Conservation (phyloP, 2,888 invertebrate genomes). For the Desoria tigrina region DNA sequence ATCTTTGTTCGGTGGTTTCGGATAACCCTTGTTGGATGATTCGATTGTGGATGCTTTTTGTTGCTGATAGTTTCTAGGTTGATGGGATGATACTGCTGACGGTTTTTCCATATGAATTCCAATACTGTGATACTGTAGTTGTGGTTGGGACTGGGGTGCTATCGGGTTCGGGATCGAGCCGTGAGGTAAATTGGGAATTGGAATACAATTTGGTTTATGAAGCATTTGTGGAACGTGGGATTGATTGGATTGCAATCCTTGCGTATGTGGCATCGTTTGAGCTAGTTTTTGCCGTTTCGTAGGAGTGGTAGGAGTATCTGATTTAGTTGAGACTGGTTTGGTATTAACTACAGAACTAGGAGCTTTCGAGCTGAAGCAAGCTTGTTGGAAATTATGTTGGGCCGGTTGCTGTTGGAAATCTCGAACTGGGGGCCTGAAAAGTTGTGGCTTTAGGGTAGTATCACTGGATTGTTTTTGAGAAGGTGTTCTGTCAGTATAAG, state of each 20-base stretch:
- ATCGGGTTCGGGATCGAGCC: too few species aligned
- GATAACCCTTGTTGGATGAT: not conserved
- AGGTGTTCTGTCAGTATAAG: not conserved
- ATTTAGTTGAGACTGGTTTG: too few species aligned
- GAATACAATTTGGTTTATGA: too few species aligned
- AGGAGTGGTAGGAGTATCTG: too few species aligned
- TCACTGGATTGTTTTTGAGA: not conserved
- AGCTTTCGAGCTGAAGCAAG: conserved; percentile 1
- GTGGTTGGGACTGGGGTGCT: too few species aligned
- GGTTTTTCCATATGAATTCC: too few species aligned
- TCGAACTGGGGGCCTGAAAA: conserved; percentile 7
- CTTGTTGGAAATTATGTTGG: not conserved
- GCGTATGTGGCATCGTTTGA: not conserved
- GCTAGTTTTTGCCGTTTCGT: not conserved
- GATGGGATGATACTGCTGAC: too few species aligned
- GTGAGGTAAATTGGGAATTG: too few species aligned
- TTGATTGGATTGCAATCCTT: too few species aligned
- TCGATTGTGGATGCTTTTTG: not conserved
- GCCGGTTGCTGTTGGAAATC: not conserved
- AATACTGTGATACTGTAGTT: too few species aligned
- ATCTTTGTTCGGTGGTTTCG: not conserved
- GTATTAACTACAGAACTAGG: not conserved
- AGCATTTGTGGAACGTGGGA: too few species aligned
- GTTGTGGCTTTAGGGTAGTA: not conserved
- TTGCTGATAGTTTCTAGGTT: too few species aligned